Evolutionary conservation across 2,113 vertebrate genomes (phyloP), one percentile per base, ranked within the genome.

Genomic region (Ptychochromis oligacanthus): DNA sequence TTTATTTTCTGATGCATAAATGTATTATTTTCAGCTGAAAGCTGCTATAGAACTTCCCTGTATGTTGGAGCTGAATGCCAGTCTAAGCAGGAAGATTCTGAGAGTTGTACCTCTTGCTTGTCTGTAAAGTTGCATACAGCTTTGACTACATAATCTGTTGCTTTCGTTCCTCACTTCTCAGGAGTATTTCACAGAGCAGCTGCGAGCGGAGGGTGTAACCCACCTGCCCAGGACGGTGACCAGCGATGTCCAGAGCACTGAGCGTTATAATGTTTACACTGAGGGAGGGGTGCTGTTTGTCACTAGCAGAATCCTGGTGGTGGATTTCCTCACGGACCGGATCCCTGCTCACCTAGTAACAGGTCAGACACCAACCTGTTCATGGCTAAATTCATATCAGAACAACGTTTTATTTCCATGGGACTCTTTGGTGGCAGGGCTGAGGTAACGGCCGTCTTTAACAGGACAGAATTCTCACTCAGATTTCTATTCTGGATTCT

Each of bases 241-340:
- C 81, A 99, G 97, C 78, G 98, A 99, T 77, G 89, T 99, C 58
- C 89, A 95, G 58, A 97, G 95, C 75, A 91, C 87, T 3, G 96
- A 96, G 61, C 97, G 98, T 0, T 97, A 98, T 1, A 94, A 96
- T 2, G 97, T 99, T 7, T 99, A 99, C 93, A 98, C 97, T 0
- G 95, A 96, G 82, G 98, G 98, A 17, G 98, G 98, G 1, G 96
- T 99, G 18, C 93, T 99, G 86, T 99, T 98, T 89, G 98, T 98
- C 81, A 99, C 98, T 72, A 99, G 98, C 82, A 96, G 98, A 55
- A 99, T 99, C 88, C 96, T 99, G 70, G 97, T 99, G 88, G 98
- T 99, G 7, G 98, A 99, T 93, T 98, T 99, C 87, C 96, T 99
- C 83, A 99, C 98, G 0, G 96, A 98, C 82, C 96, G 97, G 83